Evolutionary conservation across 2,113 vertebrate genomes (phyloP), one percentile per base, ranked within the genome.

Genomic region (Monopterus albus): DNA sequence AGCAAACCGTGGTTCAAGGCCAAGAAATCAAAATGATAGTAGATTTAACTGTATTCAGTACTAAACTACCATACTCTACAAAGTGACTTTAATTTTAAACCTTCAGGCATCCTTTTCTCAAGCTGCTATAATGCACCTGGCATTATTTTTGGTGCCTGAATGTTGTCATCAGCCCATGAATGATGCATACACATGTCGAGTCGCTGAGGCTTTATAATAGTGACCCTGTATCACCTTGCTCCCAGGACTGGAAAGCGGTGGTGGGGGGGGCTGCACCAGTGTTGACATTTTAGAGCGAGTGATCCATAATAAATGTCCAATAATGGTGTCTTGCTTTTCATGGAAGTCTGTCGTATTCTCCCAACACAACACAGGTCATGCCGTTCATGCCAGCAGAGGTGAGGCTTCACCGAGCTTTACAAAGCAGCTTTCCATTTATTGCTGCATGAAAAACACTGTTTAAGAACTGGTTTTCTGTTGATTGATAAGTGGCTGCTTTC

Each of bases 201-300:
- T 72, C 78, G 60, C 62, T 31, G 83, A 68, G 70, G 46, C 53
- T 79, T 68, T 61, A 31, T 39, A 63, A 70, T 67, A 65, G 55
- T 70, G 78, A 76, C 83, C 70, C 68, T 21, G 58, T 38, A 10
- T 56, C 47, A 46, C 47, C 46, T 63, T 33, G 31, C 78, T 80
- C 38, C 10, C 46, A 64, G 59, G 31, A 68, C 33, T 42, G 35
- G 61, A 49, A 47, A 12, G 5, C 21, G 28, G 3, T 13, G 23
- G 58, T 72, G 67, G 67, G 88, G 67, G 79, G 63, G 72, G 62
- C 65, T 68, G 80, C 59, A 65, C 61, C 62, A 13, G 70, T 59
- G 75, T 72, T 93, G 89, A 92, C 89, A 89, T 92, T 88, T 88
- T 83, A 72, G 77, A 84, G 84, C 65, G 79, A 91, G 79, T 84